Percentiles rank a stretch among this genome's conserved stretches.
Evolutionary conservation across 92 coral and sea anemone species (phyloP).

Genomic region (Epizoanthus ramosus): DNA sequence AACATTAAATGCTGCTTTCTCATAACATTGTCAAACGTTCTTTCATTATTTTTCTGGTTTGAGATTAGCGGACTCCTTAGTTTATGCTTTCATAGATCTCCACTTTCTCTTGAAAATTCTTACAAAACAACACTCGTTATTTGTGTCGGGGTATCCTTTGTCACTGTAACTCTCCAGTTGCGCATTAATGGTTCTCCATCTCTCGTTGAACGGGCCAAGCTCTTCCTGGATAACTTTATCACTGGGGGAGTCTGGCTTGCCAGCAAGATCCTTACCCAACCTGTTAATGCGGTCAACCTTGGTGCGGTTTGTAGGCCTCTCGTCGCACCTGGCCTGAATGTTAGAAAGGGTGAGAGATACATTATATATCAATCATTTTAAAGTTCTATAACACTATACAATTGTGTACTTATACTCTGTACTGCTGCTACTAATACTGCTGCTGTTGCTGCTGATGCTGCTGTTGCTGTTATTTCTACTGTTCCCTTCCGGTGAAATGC

Average conservation of each 20-base stretch:
- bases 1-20: too few relatives aligned
- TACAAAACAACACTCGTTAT: constrained; percentile 70
- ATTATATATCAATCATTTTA: too few relatives aligned
- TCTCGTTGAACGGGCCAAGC: constrained; percentile 72
- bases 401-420: too few relatives aligned
- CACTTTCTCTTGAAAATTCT: constrained; percentile 73
- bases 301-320: constrained; percentile 56
- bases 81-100: constrained; percentile 50
- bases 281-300: constrained; percentile 75
- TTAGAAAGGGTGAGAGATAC: too few relatives aligned
- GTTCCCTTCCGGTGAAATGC: too few relatives aligned
- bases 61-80: too few relatives aligned
- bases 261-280: constrained; percentile 63
- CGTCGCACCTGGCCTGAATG: constrained; percentile 68
- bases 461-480: too few relatives aligned
- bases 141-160: constrained; percentile 73
- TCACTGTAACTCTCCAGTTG: constrained; percentile 81
- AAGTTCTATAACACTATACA: too few relatives aligned
- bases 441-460: too few relatives aligned
- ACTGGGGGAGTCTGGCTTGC: constrained; percentile 66
- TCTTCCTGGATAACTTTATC: constrained; percentile 67
- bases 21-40: too few relatives aligned
- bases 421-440: too few relatives aligned
- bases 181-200: constrained; percentile 72
- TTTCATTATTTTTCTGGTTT: too few relatives aligned